phyloP scores from a whole-genome alignment of 2,113 vertebrate genomes.

The Xenotilapia caudafasciata region DNA sequence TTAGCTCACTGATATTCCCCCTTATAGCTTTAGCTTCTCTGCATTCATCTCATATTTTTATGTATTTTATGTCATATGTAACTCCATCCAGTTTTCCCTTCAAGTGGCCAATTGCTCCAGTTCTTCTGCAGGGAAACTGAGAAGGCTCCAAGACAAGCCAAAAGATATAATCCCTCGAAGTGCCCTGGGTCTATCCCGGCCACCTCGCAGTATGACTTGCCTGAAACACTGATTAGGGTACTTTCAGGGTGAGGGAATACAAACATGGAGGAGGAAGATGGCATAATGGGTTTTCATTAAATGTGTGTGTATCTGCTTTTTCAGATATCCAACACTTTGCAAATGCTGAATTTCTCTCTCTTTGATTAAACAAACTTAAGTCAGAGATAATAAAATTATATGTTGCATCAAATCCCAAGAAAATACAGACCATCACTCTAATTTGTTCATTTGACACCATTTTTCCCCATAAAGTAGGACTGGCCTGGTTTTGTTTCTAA shows the following conservation, averaged over 20 bases:
- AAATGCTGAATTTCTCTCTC: neutral
- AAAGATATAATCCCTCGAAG: neutral
- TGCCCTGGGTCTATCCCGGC: neutral
- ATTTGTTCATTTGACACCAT: neutral
- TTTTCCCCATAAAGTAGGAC: neutral
- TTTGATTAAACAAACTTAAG: neutral
- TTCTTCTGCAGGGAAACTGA: neutral
- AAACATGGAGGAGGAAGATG: neutral
- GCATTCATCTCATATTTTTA: neutral
- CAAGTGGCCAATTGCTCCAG: fast-evolving
- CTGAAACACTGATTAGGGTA: neutral
- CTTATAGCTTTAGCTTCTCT: neutral
- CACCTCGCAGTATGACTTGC: fast-evolving
- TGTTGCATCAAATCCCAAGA: neutral
- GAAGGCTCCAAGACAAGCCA: fast-evolving
- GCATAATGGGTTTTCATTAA: neutral
- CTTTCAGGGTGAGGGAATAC: neutral
- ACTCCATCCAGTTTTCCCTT: neutral
- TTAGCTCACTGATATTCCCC: conserved; percentile 28
- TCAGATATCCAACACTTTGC: neutral
- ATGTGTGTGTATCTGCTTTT: fast-evolving
- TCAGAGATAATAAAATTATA: neutral
- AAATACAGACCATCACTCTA: neutral
- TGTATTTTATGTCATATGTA: neutral
- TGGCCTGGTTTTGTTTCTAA: neutral